Evolutionary conservation across 2,888 invertebrate species (phyloP), one percentile per base, ranked within the genome.

Genomic region (Acleris literana): DNA sequence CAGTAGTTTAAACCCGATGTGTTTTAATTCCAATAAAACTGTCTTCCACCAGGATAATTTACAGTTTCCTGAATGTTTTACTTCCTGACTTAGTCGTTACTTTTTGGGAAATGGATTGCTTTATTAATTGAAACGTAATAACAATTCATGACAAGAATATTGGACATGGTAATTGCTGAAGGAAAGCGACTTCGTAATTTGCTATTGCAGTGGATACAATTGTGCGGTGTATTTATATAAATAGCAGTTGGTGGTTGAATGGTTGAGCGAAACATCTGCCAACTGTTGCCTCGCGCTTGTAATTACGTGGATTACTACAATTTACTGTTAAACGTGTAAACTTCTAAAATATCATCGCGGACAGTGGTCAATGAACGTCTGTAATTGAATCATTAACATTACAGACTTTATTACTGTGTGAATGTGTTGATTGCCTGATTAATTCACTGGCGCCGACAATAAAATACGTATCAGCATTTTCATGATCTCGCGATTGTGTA

Each of bases 181-280:
- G 25, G 20, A 53, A 52, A 62, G 52, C 56, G 39, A 57, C 52
- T 62, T 62, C 18, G 66, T 43, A 62, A 66, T 57, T 66, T 62
- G 57, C 46, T 52, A 56, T 56, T 44, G 16, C 56, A 16, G 55
- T 51, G 56, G 52, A 61, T 71, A 69, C 73, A 77, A 73, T 75
- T 74, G 52, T 71, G 67, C 61, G 68, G 73, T 69, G 39, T 60
- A 56, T 66, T 66, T 69, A 62, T 55, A 66, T 66, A 64, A 75
- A 74, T 75, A 74, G 75, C 82, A 79, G 74, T 76, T 78, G 79
- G 69, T 72, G 79, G 70, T 72, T 74, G 72, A 71, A 73, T 72
- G 71, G 70, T 70, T 70, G 72, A 76, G 75, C 75, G 71, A 78
- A 77, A 74, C 76, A 78, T 77, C 77, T 78, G 77, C 76, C 78